phyloP scores from a whole-genome alignment of 2,113 vertebrate species.

The Puma concolor region DNA sequence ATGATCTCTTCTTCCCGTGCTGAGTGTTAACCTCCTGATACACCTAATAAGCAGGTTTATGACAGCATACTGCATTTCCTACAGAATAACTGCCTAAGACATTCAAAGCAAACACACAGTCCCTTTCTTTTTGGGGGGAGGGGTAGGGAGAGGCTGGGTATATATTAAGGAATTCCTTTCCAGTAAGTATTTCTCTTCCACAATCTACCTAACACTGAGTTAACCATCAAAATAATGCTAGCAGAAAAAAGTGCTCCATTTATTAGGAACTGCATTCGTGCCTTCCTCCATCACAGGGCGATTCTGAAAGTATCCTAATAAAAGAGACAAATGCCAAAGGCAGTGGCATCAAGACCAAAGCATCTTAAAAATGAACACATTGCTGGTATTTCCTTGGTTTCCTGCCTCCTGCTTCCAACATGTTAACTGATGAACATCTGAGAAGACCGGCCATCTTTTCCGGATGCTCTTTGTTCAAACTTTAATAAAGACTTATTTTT shows the following conservation, averaged over 20 bases:
- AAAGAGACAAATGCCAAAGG: not conserved
- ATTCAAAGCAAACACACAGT: constrained; percentile 15
- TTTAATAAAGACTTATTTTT: not conserved
- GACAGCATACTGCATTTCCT: not conserved
- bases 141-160: not conserved
- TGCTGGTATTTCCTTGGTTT: not conserved
- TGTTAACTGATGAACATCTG: not conserved
- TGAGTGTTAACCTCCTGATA: not conserved
- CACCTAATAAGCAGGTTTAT: not conserved
- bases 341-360: not conserved
- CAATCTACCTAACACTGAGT: constrained; percentile 46
- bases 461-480: not conserved
- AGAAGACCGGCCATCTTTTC: not conserved
- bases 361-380: not conserved
- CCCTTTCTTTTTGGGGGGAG: not conserved
- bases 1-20: not conserved
- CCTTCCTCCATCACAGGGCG: not conserved
- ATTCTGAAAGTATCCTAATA: constrained; percentile 7
- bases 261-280: not conserved
- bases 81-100: not conserved
- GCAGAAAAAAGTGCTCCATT: constrained; percentile 20
- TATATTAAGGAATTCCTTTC: constrained; percentile 53
- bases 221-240: constrained; percentile 24
- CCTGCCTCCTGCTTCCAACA: not conserved
- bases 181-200: constrained; percentile 24